Conservation (phyloP, 2,797 vertebrate species). For the Rallus crepitans region DNA sequence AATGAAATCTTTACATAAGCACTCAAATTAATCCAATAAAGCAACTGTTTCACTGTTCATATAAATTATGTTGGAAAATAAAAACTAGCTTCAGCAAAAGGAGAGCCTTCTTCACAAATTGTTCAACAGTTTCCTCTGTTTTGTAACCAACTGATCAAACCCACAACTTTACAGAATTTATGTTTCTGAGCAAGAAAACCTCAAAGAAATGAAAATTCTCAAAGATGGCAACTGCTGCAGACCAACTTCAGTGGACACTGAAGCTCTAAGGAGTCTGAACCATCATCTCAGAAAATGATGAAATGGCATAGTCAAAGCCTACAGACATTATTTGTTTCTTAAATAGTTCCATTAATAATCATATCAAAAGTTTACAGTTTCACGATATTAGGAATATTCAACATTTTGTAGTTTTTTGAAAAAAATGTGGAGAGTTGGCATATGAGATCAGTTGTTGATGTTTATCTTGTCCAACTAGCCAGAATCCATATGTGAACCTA, state of each 20-base stretch:
- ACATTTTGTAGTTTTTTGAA: background rate
- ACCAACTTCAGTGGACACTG: background rate
- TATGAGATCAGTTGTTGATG: background rate
- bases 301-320: background rate
- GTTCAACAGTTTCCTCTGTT: background rate
- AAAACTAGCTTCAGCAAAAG: background rate
- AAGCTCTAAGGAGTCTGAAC: background rate
- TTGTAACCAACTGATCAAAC: background rate
- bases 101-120: background rate
- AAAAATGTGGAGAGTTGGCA: background rate
- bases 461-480: background rate
- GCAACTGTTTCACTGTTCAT: background rate
- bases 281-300: background rate
- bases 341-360: background rate
- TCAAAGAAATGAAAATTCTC: background rate
- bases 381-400: background rate
- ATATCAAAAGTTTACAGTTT: background rate
- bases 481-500: background rate
- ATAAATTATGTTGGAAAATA: background rate
- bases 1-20: background rate
- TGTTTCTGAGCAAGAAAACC: background rate
- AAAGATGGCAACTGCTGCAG: background rate
- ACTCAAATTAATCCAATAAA: background rate
- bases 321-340: background rate
- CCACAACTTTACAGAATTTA: background rate